Base-by-base conservation (phyloP, 2,797 vertebrate genomes). In the Myotis myotis region DNA sequence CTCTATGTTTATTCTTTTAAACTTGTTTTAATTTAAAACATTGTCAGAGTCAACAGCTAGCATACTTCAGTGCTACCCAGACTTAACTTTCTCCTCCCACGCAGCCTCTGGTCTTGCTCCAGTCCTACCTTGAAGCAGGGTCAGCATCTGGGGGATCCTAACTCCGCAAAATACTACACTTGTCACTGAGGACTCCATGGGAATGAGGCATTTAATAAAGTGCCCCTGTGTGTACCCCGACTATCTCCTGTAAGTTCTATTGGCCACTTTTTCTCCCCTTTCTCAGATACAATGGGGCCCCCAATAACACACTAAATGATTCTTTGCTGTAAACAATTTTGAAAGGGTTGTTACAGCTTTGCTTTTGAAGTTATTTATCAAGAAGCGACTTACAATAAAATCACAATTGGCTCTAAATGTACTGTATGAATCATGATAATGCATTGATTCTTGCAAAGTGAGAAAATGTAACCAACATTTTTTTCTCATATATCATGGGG, bases 341-440 rank as follows among this genome's bases (percentile, higher is more conserved):
- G 53, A 95, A 95, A 49, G 13, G 8, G 38, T 51, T 92, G 16
- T 49, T 81, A 53, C 74, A 84, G 68, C 47, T 93, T 95, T 85
- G 25, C 13, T 85, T 96, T 94, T 85, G 25, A 90, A 90, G 36
- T 93, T 84, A 81, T 20, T 85, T 92, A 93, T 41, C 38, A 76
- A 44, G 44, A 87, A 93, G n/a, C 75, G 55, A 90, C 30, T 95
- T 89, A 36, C 6, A 71, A 36, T 84, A 92, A 96, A 82, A 88
- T 89, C 49, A 62, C 6, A 91, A 36, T 74, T 78, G 86, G 38
- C 30, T 86, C 71, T 89, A 57, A 72, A 33, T 75, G 11, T 57
- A 70, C 30, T 82, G 4, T 78, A 79, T 95, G 90, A 89, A 95
- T 93, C 86, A 95, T 41, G 66, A 19, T 51, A 94, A 80, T 23